These are phyloP conservation scores for Mya arenaria DNA, from an alignment of 1,140 invertebrate genomes.

Conservation along the genomic window DNA sequence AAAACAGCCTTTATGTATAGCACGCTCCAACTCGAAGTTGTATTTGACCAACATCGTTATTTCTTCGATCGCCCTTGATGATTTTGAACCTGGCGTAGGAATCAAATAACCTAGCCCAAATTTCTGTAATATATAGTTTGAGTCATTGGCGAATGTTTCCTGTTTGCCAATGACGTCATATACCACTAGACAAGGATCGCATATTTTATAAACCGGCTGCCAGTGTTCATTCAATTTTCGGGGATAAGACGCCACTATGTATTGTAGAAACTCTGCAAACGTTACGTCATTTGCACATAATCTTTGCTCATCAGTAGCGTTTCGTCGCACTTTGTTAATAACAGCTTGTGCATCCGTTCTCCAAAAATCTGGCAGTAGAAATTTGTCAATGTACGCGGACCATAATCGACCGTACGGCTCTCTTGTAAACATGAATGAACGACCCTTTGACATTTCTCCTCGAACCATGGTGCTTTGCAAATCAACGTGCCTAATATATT, in stretches of 20 bases:
- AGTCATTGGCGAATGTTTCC: constrained; percentile 43
- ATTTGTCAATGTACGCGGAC: constrained; percentile 64
- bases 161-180: constrained; percentile 35
- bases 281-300: constrained; percentile 55
- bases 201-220: constrained; percentile 48
- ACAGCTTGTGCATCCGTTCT: constrained; percentile 8
- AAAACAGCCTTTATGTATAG: not conserved
- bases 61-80: not conserved
- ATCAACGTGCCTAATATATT: not conserved
- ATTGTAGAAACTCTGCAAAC: constrained; percentile 59
- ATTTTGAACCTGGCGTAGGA: not conserved
- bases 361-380: constrained; percentile 56
- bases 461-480: not conserved
- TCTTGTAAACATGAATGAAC: constrained; percentile 56
- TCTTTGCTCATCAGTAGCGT: not conserved
- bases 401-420: constrained; percentile 60
- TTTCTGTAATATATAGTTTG: constrained; percentile 4
- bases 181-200: constrained; percentile 43
- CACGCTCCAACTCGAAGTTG: not conserved
- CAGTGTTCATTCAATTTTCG: constrained; percentile 52
- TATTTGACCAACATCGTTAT: constrained; percentile 3
- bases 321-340: not conserved
- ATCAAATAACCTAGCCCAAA: not conserved
- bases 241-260: constrained; percentile 1
- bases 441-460: not conserved